Evolutionary conservation across 37 sponge, comb jelly and placozoan genomes (phyloP).

Genomic region (Chondrilla cf. caribensis): DNA sequence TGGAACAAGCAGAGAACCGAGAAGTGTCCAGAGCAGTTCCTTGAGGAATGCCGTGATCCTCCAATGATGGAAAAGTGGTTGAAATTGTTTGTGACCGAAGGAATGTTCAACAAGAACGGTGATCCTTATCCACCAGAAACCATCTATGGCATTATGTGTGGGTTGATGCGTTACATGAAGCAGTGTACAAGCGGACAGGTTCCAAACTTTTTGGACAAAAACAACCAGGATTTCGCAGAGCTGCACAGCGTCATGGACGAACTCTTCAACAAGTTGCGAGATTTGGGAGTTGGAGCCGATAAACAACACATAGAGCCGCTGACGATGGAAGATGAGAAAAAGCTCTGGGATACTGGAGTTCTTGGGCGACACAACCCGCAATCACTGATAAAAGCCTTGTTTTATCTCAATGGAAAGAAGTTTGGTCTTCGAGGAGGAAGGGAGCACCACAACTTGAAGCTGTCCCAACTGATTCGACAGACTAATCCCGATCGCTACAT

Average conservation of each 20-base stretch:
- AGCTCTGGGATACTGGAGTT: conserved; percentile 19
- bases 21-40: no score
- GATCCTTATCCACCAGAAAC: conserved; percentile 21
- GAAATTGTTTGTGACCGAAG: background rate
- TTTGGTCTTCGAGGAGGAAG: conserved; percentile 28
- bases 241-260: background rate
- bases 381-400: background rate
- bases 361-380: conserved; percentile 8
- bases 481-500: background rate
- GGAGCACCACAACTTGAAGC: conserved; percentile 16
- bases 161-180: conserved; percentile 24
- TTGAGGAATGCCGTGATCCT: background rate
- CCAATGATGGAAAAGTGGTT: background rate
- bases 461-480: conserved; percentile 9
- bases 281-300: conserved; percentile 17
- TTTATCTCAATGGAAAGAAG: conserved; percentile 25
- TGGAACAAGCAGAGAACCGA: no score
- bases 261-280: conserved; percentile 8
- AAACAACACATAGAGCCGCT: background rate
- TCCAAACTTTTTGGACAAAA: background rate
- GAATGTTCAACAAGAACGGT: background rate
- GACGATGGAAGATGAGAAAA: conserved; percentile 32
- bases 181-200: background rate
- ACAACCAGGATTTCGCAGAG: conserved; percentile 2
- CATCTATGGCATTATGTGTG: conserved; percentile 27